Evolutionary conservation across 2,113 vertebrate genomes (phyloP).

Genomic region (Pterocles orientalis): DNA sequence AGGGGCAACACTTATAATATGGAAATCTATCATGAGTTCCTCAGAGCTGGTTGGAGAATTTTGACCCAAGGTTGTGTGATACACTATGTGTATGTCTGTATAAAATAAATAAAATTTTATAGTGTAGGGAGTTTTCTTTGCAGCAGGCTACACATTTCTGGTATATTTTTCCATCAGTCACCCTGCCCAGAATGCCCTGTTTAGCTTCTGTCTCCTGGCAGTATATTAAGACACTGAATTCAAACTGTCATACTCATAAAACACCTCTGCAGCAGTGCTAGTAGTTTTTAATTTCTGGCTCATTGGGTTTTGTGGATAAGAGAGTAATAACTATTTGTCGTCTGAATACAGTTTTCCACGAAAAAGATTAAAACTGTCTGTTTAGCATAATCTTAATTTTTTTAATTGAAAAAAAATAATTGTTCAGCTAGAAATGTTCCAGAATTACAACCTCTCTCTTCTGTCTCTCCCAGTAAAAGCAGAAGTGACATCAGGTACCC

Average conservation of each 20-base stretch:
- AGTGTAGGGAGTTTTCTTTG: not conserved
- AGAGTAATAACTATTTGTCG: conserved; percentile 60
- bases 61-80: not conserved
- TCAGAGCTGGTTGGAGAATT: not conserved
- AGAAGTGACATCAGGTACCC: not conserved
- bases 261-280: not conserved
- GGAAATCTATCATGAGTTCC: not conserved
- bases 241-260: not conserved
- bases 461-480: not conserved
- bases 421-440: conserved; percentile 28
- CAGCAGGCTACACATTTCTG: not conserved
- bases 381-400: conserved; percentile 46
- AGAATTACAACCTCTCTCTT: conserved; percentile 1
- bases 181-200: not conserved
- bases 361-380: not conserved
- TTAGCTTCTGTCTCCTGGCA: not conserved
- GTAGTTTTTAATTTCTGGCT: conserved; percentile 31
- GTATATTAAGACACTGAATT: not conserved
- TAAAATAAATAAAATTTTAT: not conserved
- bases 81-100: not conserved
- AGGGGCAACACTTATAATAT: not conserved
- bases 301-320: conserved; percentile 66
- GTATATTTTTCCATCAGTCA: not conserved
- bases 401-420: not conserved
- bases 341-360: conserved; percentile 35